Percentiles rank a stretch among this genome's conserved stretches.
These are phyloP conservation scores for Notarius lentiginosus DNA, from an alignment of 2,113 vertebrate genomes.

Conservation along the genomic window DNA sequence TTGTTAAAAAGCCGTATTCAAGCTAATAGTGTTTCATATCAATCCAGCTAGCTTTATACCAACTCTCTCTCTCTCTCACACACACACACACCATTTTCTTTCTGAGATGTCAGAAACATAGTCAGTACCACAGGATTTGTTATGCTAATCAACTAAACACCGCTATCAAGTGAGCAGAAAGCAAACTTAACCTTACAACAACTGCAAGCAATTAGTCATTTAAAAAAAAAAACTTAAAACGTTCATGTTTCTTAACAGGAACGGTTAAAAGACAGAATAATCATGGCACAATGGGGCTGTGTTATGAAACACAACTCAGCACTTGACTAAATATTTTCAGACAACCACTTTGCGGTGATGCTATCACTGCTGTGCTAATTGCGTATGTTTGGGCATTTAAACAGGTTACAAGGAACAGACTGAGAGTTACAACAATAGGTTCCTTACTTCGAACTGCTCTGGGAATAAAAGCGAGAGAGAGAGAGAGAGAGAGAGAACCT, in stretches of 20 bases:
- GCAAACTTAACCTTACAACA: slow-evolving; percentile 31
- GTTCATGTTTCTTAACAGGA: slow-evolving; percentile 26
- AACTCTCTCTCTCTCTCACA: background rate
- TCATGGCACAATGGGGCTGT: slow-evolving; percentile 13
- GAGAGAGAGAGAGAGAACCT: background rate
- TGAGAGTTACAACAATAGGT: background rate
- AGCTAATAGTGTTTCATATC: background rate
- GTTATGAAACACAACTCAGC: slow-evolving; percentile 31
- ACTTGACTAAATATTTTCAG: slow-evolving; percentile 30
- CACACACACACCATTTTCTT: background rate
- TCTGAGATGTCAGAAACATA: background rate
- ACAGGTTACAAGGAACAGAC: background rate
- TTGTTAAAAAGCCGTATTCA: background rate
- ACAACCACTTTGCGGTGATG: slow-evolving; percentile 17
- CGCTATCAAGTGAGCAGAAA: slow-evolving; percentile 7
- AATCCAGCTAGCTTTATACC: background rate
- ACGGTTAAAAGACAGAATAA: slow-evolving; percentile 40
- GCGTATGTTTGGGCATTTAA: slow-evolving; percentile 6
- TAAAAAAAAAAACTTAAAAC: slow-evolving; percentile 22
- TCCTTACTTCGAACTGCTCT: background rate
- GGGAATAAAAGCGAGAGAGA: background rate
- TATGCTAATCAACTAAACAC: slow-evolving; percentile 46
- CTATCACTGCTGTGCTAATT: slow-evolving; percentile 30
- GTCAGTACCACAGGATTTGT: slow-evolving; percentile 7
- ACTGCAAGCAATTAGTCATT: slow-evolving; percentile 49